Conservation (phyloP, 2,888 invertebrate genomes). For the Odiellus spinosus region DNA sequence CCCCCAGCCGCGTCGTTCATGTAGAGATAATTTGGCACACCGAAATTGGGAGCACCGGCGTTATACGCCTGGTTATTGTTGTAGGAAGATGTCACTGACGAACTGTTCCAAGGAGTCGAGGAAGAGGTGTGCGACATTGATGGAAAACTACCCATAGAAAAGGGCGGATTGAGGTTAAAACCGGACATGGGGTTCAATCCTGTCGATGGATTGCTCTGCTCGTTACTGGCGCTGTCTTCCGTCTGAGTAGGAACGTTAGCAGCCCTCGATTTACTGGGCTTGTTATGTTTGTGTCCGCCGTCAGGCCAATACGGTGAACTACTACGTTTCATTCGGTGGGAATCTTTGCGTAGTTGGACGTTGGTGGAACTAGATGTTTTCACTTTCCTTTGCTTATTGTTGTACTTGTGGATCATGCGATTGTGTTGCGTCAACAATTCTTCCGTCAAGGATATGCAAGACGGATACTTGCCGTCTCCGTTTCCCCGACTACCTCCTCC, state of each 20-base stretch:
- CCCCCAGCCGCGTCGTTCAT: constrained; percentile 2
- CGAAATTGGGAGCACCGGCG: not conserved
- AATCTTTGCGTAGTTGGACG: not conserved
- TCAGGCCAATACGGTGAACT: not conserved
- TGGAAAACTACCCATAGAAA: not conserved
- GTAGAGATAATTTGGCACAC: constrained; percentile 2
- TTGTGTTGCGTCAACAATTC: not conserved
- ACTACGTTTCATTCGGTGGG: not conserved
- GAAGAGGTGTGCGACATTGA: not conserved
- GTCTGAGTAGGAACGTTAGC: constrained; percentile 6
- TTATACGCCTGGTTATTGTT: not conserved
- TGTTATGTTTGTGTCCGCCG: constrained; percentile 4
- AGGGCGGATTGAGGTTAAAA: not conserved
- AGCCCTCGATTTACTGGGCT: constrained; percentile 1
- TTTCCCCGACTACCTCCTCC: too few species aligned
- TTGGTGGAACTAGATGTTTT: not conserved
- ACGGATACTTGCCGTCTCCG: not conserved
- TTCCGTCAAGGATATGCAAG: not conserved
- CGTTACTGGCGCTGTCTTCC: not conserved
- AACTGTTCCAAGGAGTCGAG: not conserved
- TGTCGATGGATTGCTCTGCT: not conserved
- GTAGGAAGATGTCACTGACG: not conserved
- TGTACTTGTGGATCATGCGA: not conserved
- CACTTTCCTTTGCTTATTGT: not conserved
- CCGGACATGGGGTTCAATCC: not conserved